A percentile compares a stretch with the other conserved stretches of the same genome.
Conservation (phyloP, 2,113 vertebrate genomes). For the Gavia stellata region DNA sequence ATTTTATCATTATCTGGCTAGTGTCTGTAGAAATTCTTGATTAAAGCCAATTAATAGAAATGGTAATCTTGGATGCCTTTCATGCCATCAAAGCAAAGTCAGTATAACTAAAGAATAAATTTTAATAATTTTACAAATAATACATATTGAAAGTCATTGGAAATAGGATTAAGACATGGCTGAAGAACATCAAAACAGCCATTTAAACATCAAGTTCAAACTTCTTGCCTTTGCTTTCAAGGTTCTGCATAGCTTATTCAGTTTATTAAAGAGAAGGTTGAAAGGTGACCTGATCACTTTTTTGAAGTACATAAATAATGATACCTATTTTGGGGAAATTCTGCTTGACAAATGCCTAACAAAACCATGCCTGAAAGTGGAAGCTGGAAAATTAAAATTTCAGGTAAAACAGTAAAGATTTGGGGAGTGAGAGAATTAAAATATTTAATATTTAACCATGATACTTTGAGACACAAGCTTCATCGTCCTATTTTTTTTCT, state of each 20-base stretch:
- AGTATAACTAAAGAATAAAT: neutral
- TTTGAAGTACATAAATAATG: neutral
- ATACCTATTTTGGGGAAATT: neutral
- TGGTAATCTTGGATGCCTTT: neutral
- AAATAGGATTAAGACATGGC: neutral
- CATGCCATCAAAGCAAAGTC: neutral
- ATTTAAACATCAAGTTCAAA: neutral
- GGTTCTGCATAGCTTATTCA: neutral
- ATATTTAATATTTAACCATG: neutral
- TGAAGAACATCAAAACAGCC: neutral
- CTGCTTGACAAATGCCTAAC: neutral
- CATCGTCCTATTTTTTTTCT: neutral
- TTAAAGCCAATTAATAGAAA: neutral
- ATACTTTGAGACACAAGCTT: neutral
- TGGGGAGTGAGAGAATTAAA: neutral
- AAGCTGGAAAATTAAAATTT: neutral
- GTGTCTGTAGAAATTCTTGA: neutral
- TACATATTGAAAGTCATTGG: neutral
- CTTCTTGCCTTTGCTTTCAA: neutral
- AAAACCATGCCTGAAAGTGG: neutral
- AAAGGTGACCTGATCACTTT: neutral
- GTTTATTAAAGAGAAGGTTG: neutral
- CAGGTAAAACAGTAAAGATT: neutral
- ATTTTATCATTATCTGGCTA: neutral
- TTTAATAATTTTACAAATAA: neutral